Base-by-base conservation (phyloP, 2,888 invertebrate genomes). In the Octodonta nipae region DNA sequence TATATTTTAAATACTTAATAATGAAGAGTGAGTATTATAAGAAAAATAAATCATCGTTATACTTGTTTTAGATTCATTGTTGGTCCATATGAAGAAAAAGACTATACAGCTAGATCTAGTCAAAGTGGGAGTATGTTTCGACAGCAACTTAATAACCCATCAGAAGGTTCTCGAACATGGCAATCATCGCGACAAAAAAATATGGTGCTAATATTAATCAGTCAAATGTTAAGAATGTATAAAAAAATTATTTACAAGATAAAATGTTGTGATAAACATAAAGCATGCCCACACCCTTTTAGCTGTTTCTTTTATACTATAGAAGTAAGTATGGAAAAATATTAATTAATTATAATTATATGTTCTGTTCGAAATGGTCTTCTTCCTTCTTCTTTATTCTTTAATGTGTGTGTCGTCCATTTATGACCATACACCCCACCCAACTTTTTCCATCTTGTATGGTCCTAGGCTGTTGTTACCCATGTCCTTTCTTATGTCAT, bases 231-330 rank as follows among this genome's bases (percentile, higher is more conserved):
- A 28, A 54, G 58, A 36, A 46, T 52, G 13, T 70, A 69, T 45
- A 62, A 61, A 44, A 50, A 48, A 38, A 51, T 67, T 35, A 58
- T 68, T 17, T 54, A 65, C 31, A 63, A 54, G 45, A 51, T 73
- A 15, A 73, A 71, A 50, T 58, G 63, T 45, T 61, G 57, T 44
- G 56, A 58, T 42, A 62, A 61, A 43, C 67, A 70, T 47, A 38
- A 46, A 12, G 46, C 66, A 4, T 79, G 79, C 51, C 70, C 71
- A 7, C 79, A 79, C 58, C 67, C 70, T 12, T 60, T 69, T 37
- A 71, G 74, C 51, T 79, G 79, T 53, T 42, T 67, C 13, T 64
- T 68, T 51, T 73, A 78, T 49, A 57, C 68, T 28, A 42, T 75
- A 43, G 58, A 61, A 53, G 73, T 72, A 42, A n/a, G n/a, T n/a